Conservation (phyloP, 2,797 vertebrate species). For the Pangasius mekongensis region DNA sequence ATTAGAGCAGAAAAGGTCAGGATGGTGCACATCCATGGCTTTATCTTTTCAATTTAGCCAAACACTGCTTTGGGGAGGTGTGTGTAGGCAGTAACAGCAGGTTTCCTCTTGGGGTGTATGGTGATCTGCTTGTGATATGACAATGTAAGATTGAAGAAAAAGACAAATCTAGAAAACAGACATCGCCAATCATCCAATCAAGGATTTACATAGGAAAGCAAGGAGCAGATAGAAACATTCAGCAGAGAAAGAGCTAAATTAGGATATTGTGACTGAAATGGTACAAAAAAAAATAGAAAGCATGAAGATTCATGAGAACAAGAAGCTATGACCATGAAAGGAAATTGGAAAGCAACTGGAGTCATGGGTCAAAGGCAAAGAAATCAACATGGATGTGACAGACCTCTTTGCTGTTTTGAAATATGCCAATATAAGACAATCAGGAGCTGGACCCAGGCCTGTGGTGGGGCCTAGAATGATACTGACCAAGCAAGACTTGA, state of each 20-base stretch:
- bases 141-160: background rate
- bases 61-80: background rate
- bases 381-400: background rate
- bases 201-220: conserved; percentile 63
- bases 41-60: conserved; percentile 31
- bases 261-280: background rate
- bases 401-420: background rate
- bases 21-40: conserved; percentile 44
- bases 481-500: background rate
- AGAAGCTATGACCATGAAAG: background rate
- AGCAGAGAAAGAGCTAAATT: background rate
- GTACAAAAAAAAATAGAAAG: background rate
- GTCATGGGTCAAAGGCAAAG: background rate
- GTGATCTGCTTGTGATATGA: background rate
- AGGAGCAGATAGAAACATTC: background rate
- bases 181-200: background rate
- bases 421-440: background rate
- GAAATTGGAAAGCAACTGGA: background rate
- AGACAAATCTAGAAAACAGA: background rate
- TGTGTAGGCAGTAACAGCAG: background rate
- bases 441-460: background rate
- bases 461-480: background rate
- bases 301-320: no score
- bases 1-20: conserved; percentile 66
- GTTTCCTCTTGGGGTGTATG: background rate